Evolutionary conservation across 1,140 invertebrate species (phyloP).

Genomic region (Battus philenor): DNA sequence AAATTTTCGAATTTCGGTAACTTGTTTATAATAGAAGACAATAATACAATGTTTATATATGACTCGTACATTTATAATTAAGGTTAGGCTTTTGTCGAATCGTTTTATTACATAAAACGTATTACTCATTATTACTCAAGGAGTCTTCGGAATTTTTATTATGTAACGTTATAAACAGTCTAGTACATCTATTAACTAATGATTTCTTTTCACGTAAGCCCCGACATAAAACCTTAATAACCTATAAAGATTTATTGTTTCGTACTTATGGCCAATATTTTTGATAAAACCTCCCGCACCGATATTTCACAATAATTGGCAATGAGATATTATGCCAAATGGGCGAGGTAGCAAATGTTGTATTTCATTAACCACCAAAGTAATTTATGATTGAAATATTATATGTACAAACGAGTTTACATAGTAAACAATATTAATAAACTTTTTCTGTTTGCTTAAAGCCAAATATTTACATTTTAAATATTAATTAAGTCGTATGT

Average conservation of each 20-base stretch:
- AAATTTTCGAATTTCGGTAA: too few relatives aligned
- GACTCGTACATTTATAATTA: too few relatives aligned
- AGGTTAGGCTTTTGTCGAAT: too few relatives aligned
- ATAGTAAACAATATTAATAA: conserved; percentile 15
- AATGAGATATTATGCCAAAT: conserved; percentile 9
- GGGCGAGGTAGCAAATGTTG: conserved; percentile 13
- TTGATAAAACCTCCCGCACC: not conserved
- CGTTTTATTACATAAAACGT: too few relatives aligned
- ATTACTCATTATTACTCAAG: too few relatives aligned
- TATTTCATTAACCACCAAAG: conserved; percentile 14
- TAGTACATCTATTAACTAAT: not conserved
- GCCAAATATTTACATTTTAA: conserved; percentile 17
- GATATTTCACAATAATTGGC: conserved; percentile 9
- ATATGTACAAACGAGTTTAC: conserved; percentile 10
- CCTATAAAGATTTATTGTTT: not conserved
- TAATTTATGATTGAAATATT: conserved; percentile 17
- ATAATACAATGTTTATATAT: too few relatives aligned
- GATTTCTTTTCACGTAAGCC: not conserved
- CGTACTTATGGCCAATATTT: not conserved
- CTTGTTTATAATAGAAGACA: too few relatives aligned
- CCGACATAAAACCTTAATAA: not conserved
- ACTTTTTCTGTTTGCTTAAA: conserved; percentile 16
- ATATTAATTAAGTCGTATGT: conserved; percentile 10
- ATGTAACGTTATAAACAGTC: too few relatives aligned
- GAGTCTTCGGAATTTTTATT: too few relatives aligned